Percentiles rank a stretch among this genome's conserved stretches.
Conservation (phyloP, 2,113 vertebrate species). For the Bombycilla garrulus region DNA sequence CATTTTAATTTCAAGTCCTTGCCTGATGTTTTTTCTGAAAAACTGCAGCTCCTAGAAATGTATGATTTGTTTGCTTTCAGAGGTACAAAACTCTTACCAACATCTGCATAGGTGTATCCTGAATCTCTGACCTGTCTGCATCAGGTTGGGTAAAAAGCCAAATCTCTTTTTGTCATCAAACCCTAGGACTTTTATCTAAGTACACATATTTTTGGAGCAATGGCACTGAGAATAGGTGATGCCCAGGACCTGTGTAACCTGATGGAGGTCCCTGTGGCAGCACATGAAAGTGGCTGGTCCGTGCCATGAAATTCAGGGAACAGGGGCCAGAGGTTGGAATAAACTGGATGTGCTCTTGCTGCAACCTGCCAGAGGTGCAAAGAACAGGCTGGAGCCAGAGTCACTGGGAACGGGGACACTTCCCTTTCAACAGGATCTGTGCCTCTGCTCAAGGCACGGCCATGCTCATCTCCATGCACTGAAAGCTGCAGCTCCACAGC, state of each 20-base stretch:
- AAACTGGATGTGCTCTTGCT: not conserved
- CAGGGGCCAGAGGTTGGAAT: not conserved
- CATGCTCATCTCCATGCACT: accelerated
- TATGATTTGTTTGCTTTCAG: not conserved
- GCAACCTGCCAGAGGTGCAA: not conserved
- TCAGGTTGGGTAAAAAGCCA: not conserved
- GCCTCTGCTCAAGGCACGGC: not conserved
- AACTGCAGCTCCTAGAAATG: not conserved
- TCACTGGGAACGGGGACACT: not conserved
- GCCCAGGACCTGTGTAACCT: not conserved
- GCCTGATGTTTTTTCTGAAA: not conserved
- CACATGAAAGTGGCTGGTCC: accelerated
- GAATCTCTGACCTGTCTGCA: not conserved
- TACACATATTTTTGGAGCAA: not conserved
- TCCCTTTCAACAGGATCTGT: not conserved
- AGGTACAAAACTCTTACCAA: not conserved
- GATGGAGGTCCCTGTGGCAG: not conserved
- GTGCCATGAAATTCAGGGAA: not conserved
- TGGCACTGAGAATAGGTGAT: not conserved
- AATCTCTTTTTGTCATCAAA: not conserved
- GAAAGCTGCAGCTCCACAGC: not conserved
- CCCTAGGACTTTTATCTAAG: not conserved
- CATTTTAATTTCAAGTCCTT: not conserved
- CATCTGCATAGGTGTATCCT: not conserved
- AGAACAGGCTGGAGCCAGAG: accelerated